phyloP scores from a whole-genome alignment of 2,888 invertebrate genomes.

The Drosophila longiperda region DNA sequence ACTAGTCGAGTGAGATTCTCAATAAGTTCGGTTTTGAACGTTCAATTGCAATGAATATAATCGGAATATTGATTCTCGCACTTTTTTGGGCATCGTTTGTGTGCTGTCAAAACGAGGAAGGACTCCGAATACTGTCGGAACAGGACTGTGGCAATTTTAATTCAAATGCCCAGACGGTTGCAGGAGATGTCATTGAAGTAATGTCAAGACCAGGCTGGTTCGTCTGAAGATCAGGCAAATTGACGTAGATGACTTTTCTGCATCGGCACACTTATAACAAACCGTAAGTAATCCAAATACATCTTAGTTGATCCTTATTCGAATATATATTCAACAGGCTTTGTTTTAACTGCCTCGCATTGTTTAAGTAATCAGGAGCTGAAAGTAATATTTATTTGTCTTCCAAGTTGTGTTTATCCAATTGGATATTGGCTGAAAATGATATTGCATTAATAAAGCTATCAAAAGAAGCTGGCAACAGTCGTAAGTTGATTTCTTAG shows the following conservation, averaged over 20 bases:
- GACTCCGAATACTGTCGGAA: not conserved
- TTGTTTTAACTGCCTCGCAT: conserved; percentile 48
- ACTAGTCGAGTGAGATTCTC: not conserved
- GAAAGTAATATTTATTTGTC: conserved; percentile 23
- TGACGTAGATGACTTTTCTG: not conserved
- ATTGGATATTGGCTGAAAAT: not conserved
- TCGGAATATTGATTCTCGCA: not conserved
- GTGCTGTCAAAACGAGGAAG: conserved; percentile 20
- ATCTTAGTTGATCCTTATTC: not conserved
- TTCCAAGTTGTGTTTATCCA: no score
- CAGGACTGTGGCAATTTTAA: conserved; percentile 22
- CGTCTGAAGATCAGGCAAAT: not conserved
- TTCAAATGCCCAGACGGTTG: accelerated
- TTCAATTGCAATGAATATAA: conserved; percentile 12
- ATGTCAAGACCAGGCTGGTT: conserved; percentile 44
- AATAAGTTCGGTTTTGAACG: not conserved
- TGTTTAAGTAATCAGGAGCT: conserved; percentile 7
- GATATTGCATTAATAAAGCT: conserved; percentile 46
- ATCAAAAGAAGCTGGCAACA: not conserved
- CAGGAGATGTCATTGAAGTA: not conserved
- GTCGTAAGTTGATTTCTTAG: conserved; percentile 4
- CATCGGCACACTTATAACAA: conserved; percentile 34
- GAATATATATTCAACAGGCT: conserved; percentile 14
- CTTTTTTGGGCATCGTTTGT: not conserved
- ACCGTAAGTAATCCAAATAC: conserved; percentile 18